These are phyloP conservation scores for Mola mola DNA, from an alignment of 2,113 vertebrate genomes.

Conservation along the genomic window DNA sequence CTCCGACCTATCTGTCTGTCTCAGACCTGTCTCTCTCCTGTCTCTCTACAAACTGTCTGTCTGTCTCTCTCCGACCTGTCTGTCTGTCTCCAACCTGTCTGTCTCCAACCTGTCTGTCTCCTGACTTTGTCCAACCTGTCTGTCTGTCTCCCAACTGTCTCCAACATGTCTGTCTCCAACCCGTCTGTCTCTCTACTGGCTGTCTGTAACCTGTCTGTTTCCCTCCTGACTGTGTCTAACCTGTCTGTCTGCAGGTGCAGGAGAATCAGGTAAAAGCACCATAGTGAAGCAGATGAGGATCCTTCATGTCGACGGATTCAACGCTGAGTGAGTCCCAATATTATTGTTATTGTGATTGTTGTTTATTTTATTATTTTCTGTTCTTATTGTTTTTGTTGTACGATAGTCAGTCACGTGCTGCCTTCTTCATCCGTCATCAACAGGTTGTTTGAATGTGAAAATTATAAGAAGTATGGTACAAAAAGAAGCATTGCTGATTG, in stretches of 20 bases:
- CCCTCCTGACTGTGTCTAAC: not conserved
- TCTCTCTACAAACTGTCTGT: constrained; percentile 1
- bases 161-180: not conserved
- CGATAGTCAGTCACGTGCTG: not conserved
- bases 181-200: no score
- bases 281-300: constrained; percentile 99
- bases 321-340: constrained; percentile 89
- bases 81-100: constrained; percentile 13
- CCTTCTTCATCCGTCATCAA: no score
- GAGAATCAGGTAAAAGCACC: constrained; percentile 98
- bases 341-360: not conserved
- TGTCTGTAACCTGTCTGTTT: not conserved
- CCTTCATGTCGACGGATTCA: constrained; percentile 97
- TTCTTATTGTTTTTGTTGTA: not conserved
- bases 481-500: no score
- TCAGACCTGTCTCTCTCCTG: constrained; percentile 6
- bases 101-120: not conserved
- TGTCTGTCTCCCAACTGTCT: constrained; percentile 15
- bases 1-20: constrained; percentile 10
- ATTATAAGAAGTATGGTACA: no score
- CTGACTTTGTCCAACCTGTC: not conserved
- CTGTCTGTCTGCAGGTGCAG: constrained; percentile 85
- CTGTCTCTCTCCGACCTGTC: not conserved
- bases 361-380: constrained; percentile 1
- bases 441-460: no score